Evolutionary conservation across 2,888 invertebrate genomes (phyloP), one percentile per base, ranked within the genome.

Genomic region (Diachrysia chrysitis): DNA sequence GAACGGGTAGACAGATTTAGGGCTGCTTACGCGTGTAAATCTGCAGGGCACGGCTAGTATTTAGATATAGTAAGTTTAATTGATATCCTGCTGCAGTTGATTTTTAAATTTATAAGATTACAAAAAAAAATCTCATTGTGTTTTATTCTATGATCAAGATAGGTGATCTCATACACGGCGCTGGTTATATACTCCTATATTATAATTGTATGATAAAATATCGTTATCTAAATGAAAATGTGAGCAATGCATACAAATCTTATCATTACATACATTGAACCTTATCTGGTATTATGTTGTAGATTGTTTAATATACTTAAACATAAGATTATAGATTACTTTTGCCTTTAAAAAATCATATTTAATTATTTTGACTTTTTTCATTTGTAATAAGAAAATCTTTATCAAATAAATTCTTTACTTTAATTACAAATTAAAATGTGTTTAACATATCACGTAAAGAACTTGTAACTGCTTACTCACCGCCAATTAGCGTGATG

Each of bases 191-290:
- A 12, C 37, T 32, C n/a, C 0, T 5, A 46, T 51, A 16, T 63
- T 58, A 55, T 68, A 42, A 65, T 57, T 46, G 73, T 62, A 51
- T 46, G 58, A 69, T 53, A 35, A 29, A 46, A 32, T 69, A 68
- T 65, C 37, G 16, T 19, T 63, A 73, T 75, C 73, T 69, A 55
- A 69, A 60, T 65, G 53, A 57, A 58, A 63, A 35, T 53, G n/a
- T 3, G 10, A 17, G 57, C 25, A 65, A 77, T 75, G 78, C 73
- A 77, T 75, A 75, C 73, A 9, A 75, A 77, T 77, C 58, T 32
- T n/a, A 48, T 63, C 57, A 68, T 68, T 63, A 75, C 19, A 35
- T 2, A 6, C 35, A 61, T 63, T 60, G 29, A 66, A 53, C 35
- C 56, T 64, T 54, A 57, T 54, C 32, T n/a, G 55, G 10, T 23